These are phyloP conservation scores for Lingula anatina DNA, from an alignment of 2,888 invertebrate species.

Conservation along the genomic window DNA sequence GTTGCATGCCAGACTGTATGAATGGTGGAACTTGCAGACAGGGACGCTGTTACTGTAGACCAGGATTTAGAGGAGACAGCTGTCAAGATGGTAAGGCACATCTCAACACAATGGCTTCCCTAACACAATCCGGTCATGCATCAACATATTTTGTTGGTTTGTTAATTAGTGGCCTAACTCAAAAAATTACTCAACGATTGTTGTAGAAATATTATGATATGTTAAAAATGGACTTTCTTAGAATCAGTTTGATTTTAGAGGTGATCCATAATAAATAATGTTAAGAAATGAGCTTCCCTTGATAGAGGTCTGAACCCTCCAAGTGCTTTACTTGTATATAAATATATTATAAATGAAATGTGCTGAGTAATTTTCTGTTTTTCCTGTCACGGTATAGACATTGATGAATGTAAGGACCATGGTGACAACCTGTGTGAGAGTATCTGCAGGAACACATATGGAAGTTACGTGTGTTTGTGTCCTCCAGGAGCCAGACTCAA, in stretches of 20 bases:
- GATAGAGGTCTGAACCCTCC: not conserved
- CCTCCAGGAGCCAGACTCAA: constrained; percentile 19
- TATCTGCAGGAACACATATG: constrained; percentile 22
- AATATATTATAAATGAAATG: not conserved
- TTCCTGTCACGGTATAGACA: too few species aligned
- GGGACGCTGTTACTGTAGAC: constrained; percentile 17
- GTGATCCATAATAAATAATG: too few species aligned
- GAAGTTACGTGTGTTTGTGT: constrained; percentile 24
- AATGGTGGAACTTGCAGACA: constrained; percentile 20
- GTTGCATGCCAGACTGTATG: constrained; percentile 19
- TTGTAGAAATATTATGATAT: not conserved
- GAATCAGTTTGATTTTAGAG: too few species aligned
- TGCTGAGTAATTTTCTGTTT: not conserved
- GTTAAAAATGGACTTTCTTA: not conserved
- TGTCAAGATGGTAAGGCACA: constrained; percentile 21
- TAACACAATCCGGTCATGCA: too few species aligned
- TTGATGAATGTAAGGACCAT: constrained; percentile 17
- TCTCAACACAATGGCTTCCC: too few species aligned
- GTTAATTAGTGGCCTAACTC: too few species aligned
- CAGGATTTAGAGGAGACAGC: constrained; percentile 18
- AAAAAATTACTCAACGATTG: not conserved
- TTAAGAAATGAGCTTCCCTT: too few species aligned
- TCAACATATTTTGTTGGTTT: too few species aligned
- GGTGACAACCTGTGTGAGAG: constrained; percentile 15
- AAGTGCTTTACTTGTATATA: not conserved